Evolutionary conservation across 2,888 invertebrate genomes (phyloP), one percentile per base, ranked within the genome.

Genomic region (Hecatera dysodea): DNA sequence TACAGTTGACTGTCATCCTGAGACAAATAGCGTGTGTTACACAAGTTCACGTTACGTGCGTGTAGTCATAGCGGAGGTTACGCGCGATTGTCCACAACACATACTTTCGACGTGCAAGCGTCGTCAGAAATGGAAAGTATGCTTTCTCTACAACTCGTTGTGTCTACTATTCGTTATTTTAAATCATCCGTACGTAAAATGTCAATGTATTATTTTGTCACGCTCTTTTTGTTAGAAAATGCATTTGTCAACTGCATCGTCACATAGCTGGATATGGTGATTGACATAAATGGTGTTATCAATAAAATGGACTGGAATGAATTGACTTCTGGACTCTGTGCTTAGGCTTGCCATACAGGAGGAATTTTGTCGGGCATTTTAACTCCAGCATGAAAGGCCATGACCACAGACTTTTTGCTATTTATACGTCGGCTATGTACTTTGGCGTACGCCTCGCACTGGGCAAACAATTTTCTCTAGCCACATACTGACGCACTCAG

Each of bases 51-150:
- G 60, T 84, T 78, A 78, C 67, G 75, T 52, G 68, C 59, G 55
- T 71, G 29, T 57, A 67, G 70, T 72, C 72, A 75, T 64, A 82
- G 72, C 69, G 70, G 56, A 81, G 72, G 72, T 77, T 68, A 72
- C 60, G 63, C 61, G 60, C 63, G 59, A 67, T 74, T 65, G 72
- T 71, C 52, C 48, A 39, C 70, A 29, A 19, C 63, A 56, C 65
- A 57, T 56, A 75, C 85, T 84, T 82, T 84, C 76, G 44, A 74
- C 61, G 53, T 22, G 22, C 59, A 48, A 9, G 29, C 19, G 67
- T 53, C 29, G 12, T 59, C 66, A 60, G 79, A 84, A 86, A 86
- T 78, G 78, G 86, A 86, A 86, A 86, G 86, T 83, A 39, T 67
- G 80, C 84, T 86, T 86, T 86, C 86, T 78, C 86, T 56, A 48